phyloP scores from a whole-genome alignment of 1,140 invertebrate species.

The Trichogramma pretiosum region DNA sequence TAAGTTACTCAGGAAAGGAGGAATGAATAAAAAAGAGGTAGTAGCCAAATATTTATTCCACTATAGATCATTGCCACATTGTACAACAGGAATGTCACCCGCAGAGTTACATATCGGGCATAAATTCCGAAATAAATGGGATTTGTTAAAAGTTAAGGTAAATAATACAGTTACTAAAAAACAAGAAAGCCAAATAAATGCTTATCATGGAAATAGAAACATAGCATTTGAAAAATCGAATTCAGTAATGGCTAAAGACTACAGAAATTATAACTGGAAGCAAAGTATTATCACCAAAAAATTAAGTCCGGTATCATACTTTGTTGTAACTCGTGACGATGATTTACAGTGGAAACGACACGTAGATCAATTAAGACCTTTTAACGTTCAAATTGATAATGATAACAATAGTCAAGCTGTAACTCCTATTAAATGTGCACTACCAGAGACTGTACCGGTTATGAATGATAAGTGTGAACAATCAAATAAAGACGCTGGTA shows the following conservation, averaged over 20 bases:
- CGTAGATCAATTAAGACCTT: slow-evolving; percentile 19
- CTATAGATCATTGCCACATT: slow-evolving; percentile 17
- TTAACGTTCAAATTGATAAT: no score
- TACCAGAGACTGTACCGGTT: no score
- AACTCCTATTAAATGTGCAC: no score
- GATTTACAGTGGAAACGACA: slow-evolving; percentile 20
- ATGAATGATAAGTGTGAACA: no score
- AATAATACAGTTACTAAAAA: slow-evolving; percentile 8
- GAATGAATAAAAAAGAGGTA: slow-evolving; percentile 1
- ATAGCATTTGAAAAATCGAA: slow-evolving; percentile 13
- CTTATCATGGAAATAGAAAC: slow-evolving; percentile 17
- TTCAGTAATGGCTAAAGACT: slow-evolving; percentile 20
- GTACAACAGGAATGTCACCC: slow-evolving; percentile 18
- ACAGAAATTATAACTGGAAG: slow-evolving; percentile 18
- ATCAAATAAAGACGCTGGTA: no score
- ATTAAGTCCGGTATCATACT: slow-evolving; percentile 20
- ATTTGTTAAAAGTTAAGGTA: slow-evolving; percentile 16
- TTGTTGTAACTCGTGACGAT: slow-evolving; percentile 16
- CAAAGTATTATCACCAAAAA: slow-evolving; percentile 12
- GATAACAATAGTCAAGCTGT: no score
- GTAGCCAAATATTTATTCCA: slow-evolving; percentile 16
- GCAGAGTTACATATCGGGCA: slow-evolving; percentile 15
- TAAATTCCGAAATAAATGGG: slow-evolving; percentile 17
- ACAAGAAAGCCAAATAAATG: slow-evolving; percentile 14
- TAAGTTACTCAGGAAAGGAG: not conserved